Conservation (phyloP, 2,888 invertebrate species). For the Icerya purchasi region DNA sequence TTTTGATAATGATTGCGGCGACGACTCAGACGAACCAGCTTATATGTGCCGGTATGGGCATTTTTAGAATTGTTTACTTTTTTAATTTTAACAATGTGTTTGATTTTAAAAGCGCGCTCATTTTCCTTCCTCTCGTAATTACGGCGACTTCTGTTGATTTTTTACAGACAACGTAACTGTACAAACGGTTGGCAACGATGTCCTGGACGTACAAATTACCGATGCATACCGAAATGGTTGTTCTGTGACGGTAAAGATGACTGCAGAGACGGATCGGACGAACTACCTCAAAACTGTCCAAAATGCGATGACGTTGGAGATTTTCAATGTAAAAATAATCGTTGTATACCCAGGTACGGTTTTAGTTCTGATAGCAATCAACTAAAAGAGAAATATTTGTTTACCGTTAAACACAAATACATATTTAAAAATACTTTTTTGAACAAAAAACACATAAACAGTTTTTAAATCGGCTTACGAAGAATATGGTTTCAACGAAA, state of each 20-base stretch:
- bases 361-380: too few relatives aligned
- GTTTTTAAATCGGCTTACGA: too few relatives aligned
- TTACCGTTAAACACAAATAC: too few relatives aligned
- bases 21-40: slow-evolving; percentile 84
- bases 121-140: too few relatives aligned
- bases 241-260: slow-evolving; percentile 97
- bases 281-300: slow-evolving; percentile 74
- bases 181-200: slow-evolving; percentile 90
- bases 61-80: too few relatives aligned
- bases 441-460: too few relatives aligned
- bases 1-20: slow-evolving; percentile 84
- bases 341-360: slow-evolving; percentile 50
- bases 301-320: slow-evolving; percentile 69
- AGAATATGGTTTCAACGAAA: too few relatives aligned
- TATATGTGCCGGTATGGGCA: slow-evolving; percentile 46
- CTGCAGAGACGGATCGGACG: slow-evolving; percentile 85
- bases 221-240: slow-evolving; percentile 92
- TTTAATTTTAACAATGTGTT: too few relatives aligned
- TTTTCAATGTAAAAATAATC: slow-evolving; percentile 77
- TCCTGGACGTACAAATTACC: slow-evolving; percentile 75
- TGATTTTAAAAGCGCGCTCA: too few relatives aligned
- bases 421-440: too few relatives aligned
- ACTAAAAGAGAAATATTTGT: too few relatives aligned
- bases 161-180: slow-evolving; percentile 49
- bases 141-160: too few relatives aligned